Conservation (phyloP, 30 jellyfish, hydroid and myxozoan genomes). For the Clytia hemisphaerica region DNA sequence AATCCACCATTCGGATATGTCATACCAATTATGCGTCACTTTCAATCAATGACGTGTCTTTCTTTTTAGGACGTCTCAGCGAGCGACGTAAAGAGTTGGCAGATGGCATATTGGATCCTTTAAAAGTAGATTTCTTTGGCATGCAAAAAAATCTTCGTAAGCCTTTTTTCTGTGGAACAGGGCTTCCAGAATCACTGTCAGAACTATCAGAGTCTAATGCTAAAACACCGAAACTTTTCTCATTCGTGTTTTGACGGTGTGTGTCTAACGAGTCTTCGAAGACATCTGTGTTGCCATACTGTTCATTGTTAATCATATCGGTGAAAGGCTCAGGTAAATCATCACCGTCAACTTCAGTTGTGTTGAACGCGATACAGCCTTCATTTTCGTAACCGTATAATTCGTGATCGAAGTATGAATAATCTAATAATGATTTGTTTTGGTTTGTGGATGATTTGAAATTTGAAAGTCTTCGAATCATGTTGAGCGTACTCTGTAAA, state of each 20-base stretch:
- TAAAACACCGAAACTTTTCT: not conserved
- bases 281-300: too few relatives aligned
- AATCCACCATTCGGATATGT: too few relatives aligned
- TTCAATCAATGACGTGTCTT: too few relatives aligned
- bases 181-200: slow-evolving; percentile 22
- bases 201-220: not conserved
- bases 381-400: slow-evolving; percentile 36
- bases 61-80: too few relatives aligned
- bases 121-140: slow-evolving; percentile 22
- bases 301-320: not conserved
- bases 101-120: too few relatives aligned
- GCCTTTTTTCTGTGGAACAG: slow-evolving; percentile 28
- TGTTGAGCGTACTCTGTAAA: slow-evolving; percentile 21
- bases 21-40: too few relatives aligned
- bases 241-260: not conserved
- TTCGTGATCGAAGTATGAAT: slow-evolving; percentile 9
- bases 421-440: slow-evolving; percentile 20
- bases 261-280: not conserved
- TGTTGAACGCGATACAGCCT: too few relatives aligned
- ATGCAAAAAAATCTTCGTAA: slow-evolving; percentile 31
- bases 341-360: slow-evolving; percentile 20
- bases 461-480: slow-evolving; percentile 35
- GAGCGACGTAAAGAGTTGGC: too few relatives aligned
- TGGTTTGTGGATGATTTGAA: slow-evolving; percentile 26
- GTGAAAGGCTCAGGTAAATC: not conserved